Base-by-base conservation (phyloP, 1,140 invertebrate genomes). In the Lepeophtheirus salmonis region DNA sequence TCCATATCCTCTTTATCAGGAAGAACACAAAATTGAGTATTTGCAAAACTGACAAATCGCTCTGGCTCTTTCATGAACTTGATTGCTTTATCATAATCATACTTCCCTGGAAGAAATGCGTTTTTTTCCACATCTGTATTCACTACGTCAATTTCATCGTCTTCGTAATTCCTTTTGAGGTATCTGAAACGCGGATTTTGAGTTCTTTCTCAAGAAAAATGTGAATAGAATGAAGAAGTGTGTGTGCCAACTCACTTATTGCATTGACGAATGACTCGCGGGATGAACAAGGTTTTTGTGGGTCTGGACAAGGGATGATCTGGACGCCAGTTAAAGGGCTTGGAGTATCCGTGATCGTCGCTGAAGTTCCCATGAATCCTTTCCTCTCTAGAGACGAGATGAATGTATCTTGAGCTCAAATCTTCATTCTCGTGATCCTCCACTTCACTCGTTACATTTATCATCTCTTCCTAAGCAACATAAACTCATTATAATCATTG, bases 31-130 rank as follows among this genome's bases (percentile, higher is more conserved):
- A 75, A 72, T 62, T 77, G 76, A 6, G 74, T 71, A 61, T 79
- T 75, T n/a, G 77, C 76, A 65, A 80, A 77, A 55, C 69, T 72
- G 26, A 78, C 77, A 48, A 81, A 76, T 26, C 76, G 74, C 64
- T 83, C 78, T 70, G 81, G 82, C 65, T 86, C 83, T 61, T 79
- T 79, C 83, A 86, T 86, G 2, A 79, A 63, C 63, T 75, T 72
- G 23, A 75, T 75, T 10, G 79, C 77, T 64, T 79, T 79, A 18
- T 69, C 69, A n/a, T 76, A 67, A 69, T 86, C 82, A 67, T 81
- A 83, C 6, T 22, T 60, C 18, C 60, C 62, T 56, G 63, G 56
- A 48, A 60, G 53, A 24, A 60, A 63, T 20, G 18, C 50, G 23
- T 21, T 22, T 21, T 13, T 26, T 10, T 56, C 54, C 3, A 10